Evolutionary conservation across 2,113 vertebrate species (phyloP).

Genomic region (Scytalopus superciliaris): DNA sequence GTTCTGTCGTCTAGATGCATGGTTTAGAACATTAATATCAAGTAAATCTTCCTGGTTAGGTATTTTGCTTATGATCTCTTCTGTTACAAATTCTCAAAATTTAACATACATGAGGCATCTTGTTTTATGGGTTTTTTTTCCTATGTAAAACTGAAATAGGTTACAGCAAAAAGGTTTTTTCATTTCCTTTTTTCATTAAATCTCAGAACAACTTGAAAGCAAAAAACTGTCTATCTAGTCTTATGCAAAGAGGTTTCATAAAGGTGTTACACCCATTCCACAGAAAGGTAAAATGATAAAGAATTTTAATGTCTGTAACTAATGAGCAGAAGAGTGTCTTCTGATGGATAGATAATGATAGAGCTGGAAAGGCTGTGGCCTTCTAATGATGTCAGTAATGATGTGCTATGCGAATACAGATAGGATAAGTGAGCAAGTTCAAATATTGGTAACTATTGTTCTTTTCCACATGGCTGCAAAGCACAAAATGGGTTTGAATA

Average conservation of each 20-base stretch:
- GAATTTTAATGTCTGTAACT: constrained; percentile 12
- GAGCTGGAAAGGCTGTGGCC: constrained; percentile 11
- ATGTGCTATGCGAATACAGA: background rate
- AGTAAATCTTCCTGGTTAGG: background rate
- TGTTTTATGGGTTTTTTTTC: background rate
- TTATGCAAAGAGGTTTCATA: background rate
- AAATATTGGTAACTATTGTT: constrained; percentile 17
- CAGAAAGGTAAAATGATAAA: constrained; percentile 26
- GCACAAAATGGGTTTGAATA: background rate
- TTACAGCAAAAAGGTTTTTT: background rate
- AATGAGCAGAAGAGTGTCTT: constrained; percentile 35
- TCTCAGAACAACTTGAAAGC: background rate
- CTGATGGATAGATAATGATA: constrained; percentile 7
- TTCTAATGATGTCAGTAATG: constrained; percentile 40
- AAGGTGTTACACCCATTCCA: constrained; percentile 8
- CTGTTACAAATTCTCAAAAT: background rate
- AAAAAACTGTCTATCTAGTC: background rate
- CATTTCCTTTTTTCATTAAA: background rate
- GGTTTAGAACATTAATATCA: background rate
- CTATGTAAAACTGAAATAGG: background rate
- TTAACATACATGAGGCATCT: background rate
- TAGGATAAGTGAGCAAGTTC: constrained; percentile 1
- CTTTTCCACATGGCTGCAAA: constrained; percentile 3
- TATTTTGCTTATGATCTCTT: background rate
- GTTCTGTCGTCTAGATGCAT: background rate